These are phyloP conservation scores for Epicauta chinensis DNA, from an alignment of 1,140 invertebrate species.

Conservation along the genomic window DNA sequence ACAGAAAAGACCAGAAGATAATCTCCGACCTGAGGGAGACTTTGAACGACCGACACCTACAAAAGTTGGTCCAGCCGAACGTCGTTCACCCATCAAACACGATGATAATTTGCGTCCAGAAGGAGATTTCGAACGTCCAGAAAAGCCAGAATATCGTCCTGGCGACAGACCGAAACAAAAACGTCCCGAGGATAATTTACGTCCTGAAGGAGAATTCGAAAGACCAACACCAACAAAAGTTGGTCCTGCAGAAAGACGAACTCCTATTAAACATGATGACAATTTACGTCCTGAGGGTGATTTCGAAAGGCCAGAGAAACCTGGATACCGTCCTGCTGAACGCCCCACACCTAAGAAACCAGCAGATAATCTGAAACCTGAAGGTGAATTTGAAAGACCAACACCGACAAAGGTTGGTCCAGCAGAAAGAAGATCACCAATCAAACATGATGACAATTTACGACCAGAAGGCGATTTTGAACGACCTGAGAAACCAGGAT, in stretches of 20 bases:
- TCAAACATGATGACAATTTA: conserved; percentile 49
- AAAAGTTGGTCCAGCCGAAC: conserved; percentile 35
- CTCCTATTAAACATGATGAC: conserved; percentile 45
- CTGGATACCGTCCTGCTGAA: conserved; percentile 41
- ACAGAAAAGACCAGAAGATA: conserved; percentile 50
- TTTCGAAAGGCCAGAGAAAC: conserved; percentile 44
- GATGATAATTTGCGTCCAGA: conserved; percentile 48
- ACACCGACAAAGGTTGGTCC: conserved; percentile 40
- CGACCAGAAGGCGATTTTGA: conserved; percentile 53
- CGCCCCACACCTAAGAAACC: conserved; percentile 36
- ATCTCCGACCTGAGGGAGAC: conserved; percentile 54
- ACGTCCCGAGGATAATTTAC: conserved; percentile 50
- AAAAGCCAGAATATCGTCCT: conserved; percentile 41
- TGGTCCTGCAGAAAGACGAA: conserved; percentile 37
- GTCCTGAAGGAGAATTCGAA: conserved; percentile 52
- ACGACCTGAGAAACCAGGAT: conserved; percentile 37
- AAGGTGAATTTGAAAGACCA: conserved; percentile 59
- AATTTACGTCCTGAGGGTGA: conserved; percentile 49
- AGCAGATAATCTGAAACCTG: conserved; percentile 48
- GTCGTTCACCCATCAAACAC: conserved; percentile 44
- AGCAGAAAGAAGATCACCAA: conserved; percentile 50
- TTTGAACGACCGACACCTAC: conserved; percentile 43
- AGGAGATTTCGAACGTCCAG: conserved; percentile 48
- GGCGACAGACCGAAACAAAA: no score
- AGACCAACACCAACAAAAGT: conserved; percentile 38